Evolutionary conservation across 2,113 vertebrate species (phyloP).

Genomic region (Anhinga anhinga): DNA sequence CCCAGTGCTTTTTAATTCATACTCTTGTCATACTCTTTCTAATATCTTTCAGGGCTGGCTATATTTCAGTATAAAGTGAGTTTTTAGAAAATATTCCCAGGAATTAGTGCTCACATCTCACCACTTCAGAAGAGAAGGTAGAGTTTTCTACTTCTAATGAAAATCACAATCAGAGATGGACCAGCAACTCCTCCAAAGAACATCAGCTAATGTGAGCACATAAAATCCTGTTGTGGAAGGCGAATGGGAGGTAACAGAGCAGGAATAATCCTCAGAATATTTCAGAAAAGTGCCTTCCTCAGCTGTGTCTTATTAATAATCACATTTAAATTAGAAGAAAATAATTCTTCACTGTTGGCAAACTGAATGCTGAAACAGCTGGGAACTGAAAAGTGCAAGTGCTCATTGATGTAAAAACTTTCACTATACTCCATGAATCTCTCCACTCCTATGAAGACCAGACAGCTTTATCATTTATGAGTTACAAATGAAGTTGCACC

Average conservation of each 20-base stretch:
- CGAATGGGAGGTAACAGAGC: background rate
- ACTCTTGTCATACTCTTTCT: background rate
- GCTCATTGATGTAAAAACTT: background rate
- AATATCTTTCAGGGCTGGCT: background rate
- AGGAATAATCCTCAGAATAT: background rate
- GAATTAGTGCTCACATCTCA: background rate
- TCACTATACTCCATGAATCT: background rate
- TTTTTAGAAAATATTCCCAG: background rate
- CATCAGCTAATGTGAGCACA: background rate
- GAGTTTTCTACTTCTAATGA: background rate
- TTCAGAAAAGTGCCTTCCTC: background rate
- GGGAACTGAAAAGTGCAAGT: background rate
- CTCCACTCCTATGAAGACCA: background rate
- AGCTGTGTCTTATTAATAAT: background rate
- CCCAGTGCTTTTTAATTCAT: background rate
- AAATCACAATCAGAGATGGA: background rate
- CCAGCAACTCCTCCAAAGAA: background rate
- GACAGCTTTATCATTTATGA: background rate
- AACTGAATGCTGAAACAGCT: background rate
- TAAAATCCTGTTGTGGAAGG: background rate
- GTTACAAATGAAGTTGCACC: background rate
- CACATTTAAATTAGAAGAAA: background rate
- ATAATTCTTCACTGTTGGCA: background rate
- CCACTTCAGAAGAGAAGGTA: background rate
- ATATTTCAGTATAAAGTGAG: background rate